Percentiles rank a stretch among this genome's conserved stretches.
phyloP scores from a whole-genome alignment of 2,797 vertebrate genomes.

The Myotis myotis region DNA sequence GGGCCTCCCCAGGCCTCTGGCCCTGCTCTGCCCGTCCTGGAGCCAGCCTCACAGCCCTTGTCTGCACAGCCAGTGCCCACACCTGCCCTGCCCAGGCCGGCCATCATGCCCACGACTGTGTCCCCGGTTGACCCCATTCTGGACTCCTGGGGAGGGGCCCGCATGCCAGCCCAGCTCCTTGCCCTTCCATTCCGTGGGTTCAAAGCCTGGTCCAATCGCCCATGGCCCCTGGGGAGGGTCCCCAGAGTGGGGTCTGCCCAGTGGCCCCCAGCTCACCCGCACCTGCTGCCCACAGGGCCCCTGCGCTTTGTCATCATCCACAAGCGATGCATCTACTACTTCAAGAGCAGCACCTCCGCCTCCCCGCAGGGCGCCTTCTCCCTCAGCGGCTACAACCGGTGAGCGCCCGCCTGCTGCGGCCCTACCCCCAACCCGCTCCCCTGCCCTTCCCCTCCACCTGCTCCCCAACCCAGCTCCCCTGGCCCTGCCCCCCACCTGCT shows the following conservation, averaged over 20 bases:
- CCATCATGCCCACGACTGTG: background rate
- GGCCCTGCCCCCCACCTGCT: too few relatives aligned
- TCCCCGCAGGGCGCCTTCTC: constrained; percentile 97
- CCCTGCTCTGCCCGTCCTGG: background rate
- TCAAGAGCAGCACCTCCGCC: constrained; percentile 95
- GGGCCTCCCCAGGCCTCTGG: background rate
- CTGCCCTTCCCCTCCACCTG: too few relatives aligned
- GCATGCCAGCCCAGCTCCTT: too few relatives aligned
- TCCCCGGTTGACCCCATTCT: background rate
- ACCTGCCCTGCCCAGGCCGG: background rate
- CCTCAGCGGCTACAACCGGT: constrained; percentile 97
- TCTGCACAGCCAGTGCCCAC: background rate
- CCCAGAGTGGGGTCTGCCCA: background rate
- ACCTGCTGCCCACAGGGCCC: constrained; percentile 88
- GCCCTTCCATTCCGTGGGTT: background rate
- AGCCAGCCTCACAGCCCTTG: background rate
- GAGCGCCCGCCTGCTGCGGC: constrained; percentile 63
- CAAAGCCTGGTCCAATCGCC: background rate
- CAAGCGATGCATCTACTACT: constrained; percentile 97
- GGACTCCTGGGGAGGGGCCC: background rate
- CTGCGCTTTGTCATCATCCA: constrained; percentile 95
- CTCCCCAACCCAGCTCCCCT: too few relatives aligned
- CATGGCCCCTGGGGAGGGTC: background rate
- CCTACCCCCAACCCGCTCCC: too few relatives aligned
- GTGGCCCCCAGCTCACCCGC: background rate